phyloP scores from a whole-genome alignment of 2,797 vertebrate species.

The Hydrophis major region DNA sequence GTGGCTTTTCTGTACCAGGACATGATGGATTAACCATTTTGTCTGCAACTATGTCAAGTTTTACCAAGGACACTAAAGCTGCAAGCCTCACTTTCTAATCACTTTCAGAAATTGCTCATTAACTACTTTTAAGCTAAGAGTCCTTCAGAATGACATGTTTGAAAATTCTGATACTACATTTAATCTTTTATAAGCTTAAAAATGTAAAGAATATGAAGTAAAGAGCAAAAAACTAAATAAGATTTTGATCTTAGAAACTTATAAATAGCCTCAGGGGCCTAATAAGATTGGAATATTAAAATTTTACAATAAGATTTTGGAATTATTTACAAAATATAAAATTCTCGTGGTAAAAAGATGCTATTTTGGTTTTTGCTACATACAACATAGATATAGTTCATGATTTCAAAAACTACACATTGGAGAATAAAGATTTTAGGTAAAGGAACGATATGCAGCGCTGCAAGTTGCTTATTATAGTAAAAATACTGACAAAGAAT shows the following conservation, averaged over 20 bases:
- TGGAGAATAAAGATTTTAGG: background rate
- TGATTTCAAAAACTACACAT: background rate
- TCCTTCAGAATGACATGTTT: background rate
- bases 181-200: background rate
- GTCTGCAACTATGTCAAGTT: background rate
- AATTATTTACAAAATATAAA: background rate
- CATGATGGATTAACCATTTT: background rate
- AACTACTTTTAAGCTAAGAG: background rate
- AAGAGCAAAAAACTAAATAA: background rate
- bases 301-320: background rate
- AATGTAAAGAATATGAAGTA: background rate
- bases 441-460: background rate
- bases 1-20: background rate
- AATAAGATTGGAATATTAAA: background rate
- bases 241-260: background rate
- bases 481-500: background rate
- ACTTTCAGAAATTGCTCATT: background rate
- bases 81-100: background rate
- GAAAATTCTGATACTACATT: background rate
- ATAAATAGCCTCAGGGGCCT: background rate
- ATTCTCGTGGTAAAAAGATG: background rate
- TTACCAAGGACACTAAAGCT: background rate
- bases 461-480: background rate
- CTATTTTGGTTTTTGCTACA: background rate
- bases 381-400: background rate